phyloP scores from a whole-genome alignment of 2,888 invertebrate species.

The Heliconius sara region DNA sequence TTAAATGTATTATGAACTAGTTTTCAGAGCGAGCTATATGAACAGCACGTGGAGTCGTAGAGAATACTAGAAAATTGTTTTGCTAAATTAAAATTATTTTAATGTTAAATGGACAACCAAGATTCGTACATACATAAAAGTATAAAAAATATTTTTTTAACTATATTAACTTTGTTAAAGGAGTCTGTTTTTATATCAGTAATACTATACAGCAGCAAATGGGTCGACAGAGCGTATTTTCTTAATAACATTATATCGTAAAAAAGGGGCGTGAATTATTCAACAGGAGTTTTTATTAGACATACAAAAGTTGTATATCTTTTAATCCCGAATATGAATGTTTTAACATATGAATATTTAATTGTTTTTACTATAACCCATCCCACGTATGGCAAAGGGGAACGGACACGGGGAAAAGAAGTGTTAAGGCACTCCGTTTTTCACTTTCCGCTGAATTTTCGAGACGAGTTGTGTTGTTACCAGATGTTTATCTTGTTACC shows the following conservation, averaged over 20 bases:
- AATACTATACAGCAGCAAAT: background rate
- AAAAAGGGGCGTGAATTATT: conserved; percentile 11
- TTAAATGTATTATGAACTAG: no score
- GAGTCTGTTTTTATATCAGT: conserved; percentile 3
- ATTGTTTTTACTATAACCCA: no score
- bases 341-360: background rate
- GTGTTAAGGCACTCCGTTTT: no score
- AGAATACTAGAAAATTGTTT: no score
- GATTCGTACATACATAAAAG: background rate
- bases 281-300: background rate
- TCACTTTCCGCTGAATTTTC: no score
- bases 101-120: no score
- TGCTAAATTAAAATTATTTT: no score
- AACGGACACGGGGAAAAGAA: no score
- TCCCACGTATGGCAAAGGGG: no score
- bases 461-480: no score
- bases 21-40: no score
- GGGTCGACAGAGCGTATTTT: conserved; percentile 7
- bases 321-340: conserved; percentile 2
- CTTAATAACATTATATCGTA: conserved; percentile 17
- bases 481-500: background rate
- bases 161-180: background rate
- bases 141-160: background rate
- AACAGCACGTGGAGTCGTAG: no score
- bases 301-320: background rate